Evolutionary conservation across 1,140 invertebrate genomes (phyloP).

Genomic region (Hypothenemus hampei): DNA sequence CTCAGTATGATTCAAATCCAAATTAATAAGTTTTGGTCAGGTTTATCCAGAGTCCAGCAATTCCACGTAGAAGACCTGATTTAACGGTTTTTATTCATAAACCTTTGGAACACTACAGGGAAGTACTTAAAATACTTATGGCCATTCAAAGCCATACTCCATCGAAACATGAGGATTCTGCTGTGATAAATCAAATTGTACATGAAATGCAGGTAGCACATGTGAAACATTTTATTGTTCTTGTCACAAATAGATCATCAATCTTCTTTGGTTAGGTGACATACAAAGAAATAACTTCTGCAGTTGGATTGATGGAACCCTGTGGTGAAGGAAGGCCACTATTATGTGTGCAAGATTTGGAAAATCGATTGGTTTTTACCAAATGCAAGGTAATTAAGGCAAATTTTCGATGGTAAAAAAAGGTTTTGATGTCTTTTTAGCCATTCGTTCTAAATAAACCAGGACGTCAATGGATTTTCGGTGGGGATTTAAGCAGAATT

Average conservation of each 20-base stretch:
- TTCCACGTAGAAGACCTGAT: constrained; percentile 73
- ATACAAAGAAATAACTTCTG: constrained; percentile 74
- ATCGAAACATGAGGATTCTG: constrained; percentile 47
- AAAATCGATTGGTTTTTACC: constrained; percentile 78
- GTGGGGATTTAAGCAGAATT: constrained; percentile 73
- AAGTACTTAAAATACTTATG: constrained; percentile 53
- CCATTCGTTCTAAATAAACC: constrained; percentile 75
- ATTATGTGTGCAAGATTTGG: constrained; percentile 73
- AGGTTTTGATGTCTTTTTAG: constrained; percentile 43
- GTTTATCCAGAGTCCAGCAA: constrained; percentile 69
- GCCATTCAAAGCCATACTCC: constrained; percentile 46
- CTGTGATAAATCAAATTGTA: constrained; percentile 46
- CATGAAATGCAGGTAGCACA: constrained; percentile 50
- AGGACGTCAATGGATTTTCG: constrained; percentile 81
- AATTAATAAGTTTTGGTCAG: constrained; percentile 41
- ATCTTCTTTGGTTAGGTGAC: constrained; percentile 46
- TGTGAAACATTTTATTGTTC: no score
- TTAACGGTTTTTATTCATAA: constrained; percentile 74
- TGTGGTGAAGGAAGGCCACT: constrained; percentile 72
- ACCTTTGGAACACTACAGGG: constrained; percentile 71
- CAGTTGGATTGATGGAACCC: constrained; percentile 76
- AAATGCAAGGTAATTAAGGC: constrained; percentile 64
- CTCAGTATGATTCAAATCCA: neutral
- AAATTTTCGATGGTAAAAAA: neutral
- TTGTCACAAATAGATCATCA: neutral